A percentile compares a stretch with the other conserved stretches of the same genome.
Evolutionary conservation across 2,888 invertebrate species (phyloP).

Genomic region (Chirona hameri): DNA sequence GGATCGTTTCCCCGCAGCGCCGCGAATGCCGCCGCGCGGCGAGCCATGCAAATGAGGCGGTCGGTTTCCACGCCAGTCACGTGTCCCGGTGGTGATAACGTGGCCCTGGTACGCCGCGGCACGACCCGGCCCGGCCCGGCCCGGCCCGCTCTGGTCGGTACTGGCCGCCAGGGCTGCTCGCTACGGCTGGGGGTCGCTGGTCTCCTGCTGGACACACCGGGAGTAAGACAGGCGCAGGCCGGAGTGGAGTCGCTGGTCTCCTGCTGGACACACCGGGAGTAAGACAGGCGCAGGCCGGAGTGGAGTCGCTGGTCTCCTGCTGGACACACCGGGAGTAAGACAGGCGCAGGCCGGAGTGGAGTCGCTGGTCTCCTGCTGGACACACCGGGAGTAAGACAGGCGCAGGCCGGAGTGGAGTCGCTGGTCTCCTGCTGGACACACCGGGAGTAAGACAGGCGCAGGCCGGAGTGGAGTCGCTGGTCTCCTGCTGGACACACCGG

Average conservation of each 20-base stretch:
- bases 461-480: too few relatives aligned
- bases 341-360: too few relatives aligned
- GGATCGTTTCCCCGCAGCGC: background rate
- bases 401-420: too few relatives aligned
- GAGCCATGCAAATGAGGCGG: background rate
- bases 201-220: background rate
- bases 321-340: background rate
- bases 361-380: background rate
- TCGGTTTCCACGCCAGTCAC: background rate
- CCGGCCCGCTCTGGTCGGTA: background rate
- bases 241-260: too few relatives aligned
- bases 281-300: too few relatives aligned
- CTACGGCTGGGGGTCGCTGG: background rate
- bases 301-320: too few relatives aligned
- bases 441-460: too few relatives aligned
- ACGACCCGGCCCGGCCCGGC: background rate
- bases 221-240: too few relatives aligned
- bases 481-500: background rate
- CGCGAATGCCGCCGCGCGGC: background rate
- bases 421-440: too few relatives aligned
- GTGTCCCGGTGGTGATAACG: background rate
- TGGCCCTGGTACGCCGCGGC: background rate
- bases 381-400: background rate
- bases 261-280: background rate
- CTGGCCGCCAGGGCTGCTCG: background rate